These are phyloP conservation scores for Peromyscus aztecus DNA, from an alignment of 2,797 vertebrate species.

Conservation along the genomic window DNA sequence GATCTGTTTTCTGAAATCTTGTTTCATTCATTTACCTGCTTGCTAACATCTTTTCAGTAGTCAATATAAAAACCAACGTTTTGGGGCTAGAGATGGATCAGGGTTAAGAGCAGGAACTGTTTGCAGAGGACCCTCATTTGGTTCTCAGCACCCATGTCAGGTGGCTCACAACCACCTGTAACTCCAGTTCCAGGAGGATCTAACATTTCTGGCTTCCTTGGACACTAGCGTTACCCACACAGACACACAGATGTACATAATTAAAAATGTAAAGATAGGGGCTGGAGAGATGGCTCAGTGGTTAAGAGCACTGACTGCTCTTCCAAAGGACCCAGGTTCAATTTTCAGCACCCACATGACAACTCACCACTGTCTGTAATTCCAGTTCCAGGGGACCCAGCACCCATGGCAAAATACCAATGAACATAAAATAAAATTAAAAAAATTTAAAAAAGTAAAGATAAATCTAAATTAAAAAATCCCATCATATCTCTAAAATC, in stretches of 20 bases:
- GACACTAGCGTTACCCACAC: not conserved
- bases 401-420: too few relatives aligned
- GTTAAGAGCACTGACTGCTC: too few relatives aligned
- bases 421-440: too few relatives aligned
- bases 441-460: not conserved
- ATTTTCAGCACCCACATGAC: too few relatives aligned
- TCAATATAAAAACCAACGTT: not conserved
- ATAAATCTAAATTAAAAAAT: not conserved
- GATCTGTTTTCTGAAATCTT: constrained; percentile 29
- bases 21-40: not conserved
- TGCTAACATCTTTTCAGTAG: not conserved
- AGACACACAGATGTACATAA: not conserved
- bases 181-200: too few relatives aligned
- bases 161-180: not conserved
- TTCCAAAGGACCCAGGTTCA: too few relatives aligned
- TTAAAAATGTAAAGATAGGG: not conserved
- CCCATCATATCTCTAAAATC: not conserved
- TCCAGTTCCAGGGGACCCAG: too few relatives aligned
- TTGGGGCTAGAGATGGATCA: not conserved
- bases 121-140: not conserved
- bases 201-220: not conserved
- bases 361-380: too few relatives aligned
- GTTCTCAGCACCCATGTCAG: not conserved
- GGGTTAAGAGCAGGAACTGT: not conserved
- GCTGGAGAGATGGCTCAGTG: too few relatives aligned